Percentiles rank a stretch among this genome's conserved stretches.
phyloP scores from a whole-genome alignment of 2,888 invertebrate species.

The Ceriagrion tenellum region DNA sequence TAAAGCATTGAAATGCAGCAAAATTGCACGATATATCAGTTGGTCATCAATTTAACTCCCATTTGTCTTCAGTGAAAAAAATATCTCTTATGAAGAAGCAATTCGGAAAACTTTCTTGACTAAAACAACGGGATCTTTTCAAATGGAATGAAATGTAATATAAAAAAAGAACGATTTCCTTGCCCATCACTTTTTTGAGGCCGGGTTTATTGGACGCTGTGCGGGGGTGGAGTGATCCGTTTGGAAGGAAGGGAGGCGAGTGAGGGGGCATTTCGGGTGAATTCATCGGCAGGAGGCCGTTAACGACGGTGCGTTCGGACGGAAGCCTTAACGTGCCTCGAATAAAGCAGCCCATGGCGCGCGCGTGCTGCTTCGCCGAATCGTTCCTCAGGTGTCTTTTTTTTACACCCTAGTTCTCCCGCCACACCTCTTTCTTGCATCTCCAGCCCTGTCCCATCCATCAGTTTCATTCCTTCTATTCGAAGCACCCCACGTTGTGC shows the following conservation, averaged over 20 bases:
- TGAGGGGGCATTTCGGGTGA: not conserved
- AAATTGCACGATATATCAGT: too few species aligned
- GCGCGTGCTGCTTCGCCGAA: not conserved
- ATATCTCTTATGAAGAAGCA: too few species aligned
- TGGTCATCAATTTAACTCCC: too few species aligned
- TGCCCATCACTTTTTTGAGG: too few species aligned
- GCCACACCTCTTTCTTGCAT: not conserved
- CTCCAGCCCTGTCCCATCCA: not conserved
- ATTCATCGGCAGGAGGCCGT: slow-evolving; percentile 25
- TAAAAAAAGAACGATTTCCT: too few species aligned
- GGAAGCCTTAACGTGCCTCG: slow-evolving; percentile 49
- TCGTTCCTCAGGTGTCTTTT: not conserved
- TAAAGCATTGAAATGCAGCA: too few species aligned
- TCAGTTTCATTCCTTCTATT: not conserved
- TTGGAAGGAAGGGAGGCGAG: not conserved
- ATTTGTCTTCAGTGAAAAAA: too few species aligned
- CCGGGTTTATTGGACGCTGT: too few species aligned
- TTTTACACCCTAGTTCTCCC: not conserved
- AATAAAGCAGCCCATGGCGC: not conserved
- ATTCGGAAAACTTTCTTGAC: too few species aligned
- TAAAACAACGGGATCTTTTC: too few species aligned
- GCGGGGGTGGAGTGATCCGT: not conserved
- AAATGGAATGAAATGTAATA: too few species aligned
- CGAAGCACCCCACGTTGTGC: not conserved
- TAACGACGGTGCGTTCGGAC: slow-evolving; percentile 27